Evolutionary conservation across 2,113 vertebrate genomes (phyloP).

Genomic region (Pomatorhinus ruficollis): DNA sequence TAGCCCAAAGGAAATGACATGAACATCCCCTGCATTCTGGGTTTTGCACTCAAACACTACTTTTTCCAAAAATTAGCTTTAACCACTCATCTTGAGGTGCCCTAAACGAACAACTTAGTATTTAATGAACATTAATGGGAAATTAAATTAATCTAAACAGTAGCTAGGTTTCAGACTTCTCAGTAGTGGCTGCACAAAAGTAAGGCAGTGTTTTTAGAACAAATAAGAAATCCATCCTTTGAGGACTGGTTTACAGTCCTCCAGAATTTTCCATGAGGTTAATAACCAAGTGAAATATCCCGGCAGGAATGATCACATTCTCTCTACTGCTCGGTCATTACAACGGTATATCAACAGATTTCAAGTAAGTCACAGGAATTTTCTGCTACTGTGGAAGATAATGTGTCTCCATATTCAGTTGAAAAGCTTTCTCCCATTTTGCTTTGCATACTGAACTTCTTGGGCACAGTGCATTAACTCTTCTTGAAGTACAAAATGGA

Average conservation of each 20-base stretch:
- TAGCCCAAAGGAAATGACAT: not conserved
- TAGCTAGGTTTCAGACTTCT: conserved; percentile 41
- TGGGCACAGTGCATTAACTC: conserved; percentile 54
- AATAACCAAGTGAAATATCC: not conserved
- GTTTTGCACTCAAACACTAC: not conserved
- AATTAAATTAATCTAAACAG: conserved; percentile 43
- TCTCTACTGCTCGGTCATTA: not conserved
- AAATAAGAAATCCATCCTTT: conserved; percentile 51
- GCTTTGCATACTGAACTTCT: not conserved
- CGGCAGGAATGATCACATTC: not conserved
- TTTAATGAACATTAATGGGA: conserved; percentile 40
- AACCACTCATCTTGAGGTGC: not conserved
- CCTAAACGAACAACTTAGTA: conserved; percentile 31
- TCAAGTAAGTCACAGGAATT: not conserved
- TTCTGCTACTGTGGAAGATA: not conserved
- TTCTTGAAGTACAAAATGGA: conserved; percentile 50
- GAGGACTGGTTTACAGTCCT: conserved; percentile 42
- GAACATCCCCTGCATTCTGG: not conserved
- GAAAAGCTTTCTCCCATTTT: conserved; percentile 28
- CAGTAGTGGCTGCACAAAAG: conserved; percentile 8
- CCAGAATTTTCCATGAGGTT: conserved; percentile 33
- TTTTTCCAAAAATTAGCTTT: conserved; percentile 16
- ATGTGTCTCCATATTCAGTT: not conserved
- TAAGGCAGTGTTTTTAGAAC: conserved; percentile 35
- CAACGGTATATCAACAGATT: not conserved